Evolutionary conservation across 1,140 invertebrate genomes (phyloP), one percentile per base, ranked within the genome.

Genomic region (Bradysia coprophila): DNA sequence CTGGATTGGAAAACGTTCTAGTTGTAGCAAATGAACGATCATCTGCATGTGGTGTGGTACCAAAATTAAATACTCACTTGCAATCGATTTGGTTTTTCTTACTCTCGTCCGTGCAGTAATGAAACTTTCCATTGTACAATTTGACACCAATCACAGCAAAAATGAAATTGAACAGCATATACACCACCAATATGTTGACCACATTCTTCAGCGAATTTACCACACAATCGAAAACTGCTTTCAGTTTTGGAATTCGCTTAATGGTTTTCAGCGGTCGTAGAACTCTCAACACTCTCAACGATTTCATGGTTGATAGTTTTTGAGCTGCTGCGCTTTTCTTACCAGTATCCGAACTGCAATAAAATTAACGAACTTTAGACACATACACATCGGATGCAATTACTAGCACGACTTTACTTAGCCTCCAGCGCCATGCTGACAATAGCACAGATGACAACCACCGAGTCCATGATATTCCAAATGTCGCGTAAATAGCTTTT

Each of bases 141-240:
- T 99, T 96, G 57, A 99, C 96, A 63, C 95, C 96, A 63, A 99
- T 98, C 56, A 99, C 96, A 75, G 94, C 95, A 71, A 99, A 99
- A 71, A 99, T 99, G 75, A 99, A 98, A 80, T 98, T 93, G 76
- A 99, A 98, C 59, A 99, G 81, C 76, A 97, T 89, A 66, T 99
- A 99, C 67, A 99, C 96, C 65, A 99, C 97, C 62, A 99, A 84
- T 77, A 99, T 99, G 75, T 98, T 98, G 68, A 98, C 95, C 64
- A 99, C 96, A 70, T 99, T 99, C 75, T 98, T 98, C 65, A 99
- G 78, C 62, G 95, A 98, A 76, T 98, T 98, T 62, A 99, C 93
- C 55, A 99, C 93, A 75, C 96, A 99, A 74, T 99, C 96, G 72
- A 99, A 99, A 59, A 99, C 96, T 64, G 96, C 96, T 79, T 97